Base-by-base conservation (phyloP, 2,888 invertebrate species). In the Rhagium mordax region DNA sequence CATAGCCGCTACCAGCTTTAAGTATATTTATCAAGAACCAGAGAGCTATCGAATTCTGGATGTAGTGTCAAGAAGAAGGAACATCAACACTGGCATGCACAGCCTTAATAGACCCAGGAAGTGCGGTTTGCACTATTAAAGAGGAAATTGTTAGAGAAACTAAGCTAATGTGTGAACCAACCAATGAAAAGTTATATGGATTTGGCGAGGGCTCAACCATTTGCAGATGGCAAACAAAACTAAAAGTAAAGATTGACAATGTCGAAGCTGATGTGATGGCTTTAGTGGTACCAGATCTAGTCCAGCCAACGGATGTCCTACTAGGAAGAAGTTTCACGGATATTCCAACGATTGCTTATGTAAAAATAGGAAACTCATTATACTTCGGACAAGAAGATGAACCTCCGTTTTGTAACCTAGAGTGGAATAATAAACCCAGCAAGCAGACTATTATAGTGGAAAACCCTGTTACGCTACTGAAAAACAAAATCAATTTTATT, bases 61-160 rank as follows among this genome's bases (percentile, higher is more conserved):
- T n/a, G n/a, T n/a, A n/a, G n/a, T n/a, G n/a, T n/a, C n/a, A n/a
- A n/a, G n/a, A n/a, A n/a, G n/a, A n/a, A n/a, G n/a, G n/a, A n/a
- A n/a, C n/a, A n/a, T n/a, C n/a, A n/a, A n/a, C n/a, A n/a, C n/a
- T n/a, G n/a, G n/a, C n/a, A n/a, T n/a, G n/a, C n/a, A n/a, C n/a
- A 48, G 55, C 29, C 8, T 53, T 53, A 13, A 41, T 66, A 21
- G 53, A 66, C 27, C 51, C 55, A 20, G 29, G 53, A 18, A 66
- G 55, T 55, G 55, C 66, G 16, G 55, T 66, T 49, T 53, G 66
- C 24, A 66, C 55, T 13, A 21, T 66, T 10, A 49, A 53, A 27
- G 29, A 29, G 0, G 49, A 15, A n/a, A 15, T 53, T 7, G 55
- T 66, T 3, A 24, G 16, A 53, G 51, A 55, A 18, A 27, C 13